phyloP scores from a whole-genome alignment of 2,888 invertebrate species.

The Crepidodera aurea region DNA sequence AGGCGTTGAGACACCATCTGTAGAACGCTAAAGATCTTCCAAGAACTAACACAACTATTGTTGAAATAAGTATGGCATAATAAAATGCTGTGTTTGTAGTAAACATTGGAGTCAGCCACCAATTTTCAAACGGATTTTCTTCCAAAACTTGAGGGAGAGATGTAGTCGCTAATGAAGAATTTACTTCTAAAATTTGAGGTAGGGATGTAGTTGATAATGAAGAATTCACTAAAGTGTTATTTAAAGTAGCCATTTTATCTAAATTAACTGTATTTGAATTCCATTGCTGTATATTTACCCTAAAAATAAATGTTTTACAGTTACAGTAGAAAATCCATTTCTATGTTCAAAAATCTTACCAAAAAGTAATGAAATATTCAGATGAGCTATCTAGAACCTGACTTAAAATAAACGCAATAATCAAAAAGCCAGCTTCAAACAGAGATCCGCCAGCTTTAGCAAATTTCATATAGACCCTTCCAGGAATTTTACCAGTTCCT shows the following conservation, averaged over 20 bases:
- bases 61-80: slow-evolving; percentile 20
- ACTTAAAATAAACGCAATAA: slow-evolving; percentile 55
- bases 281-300: slow-evolving; percentile 12
- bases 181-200: background rate
- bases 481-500: slow-evolving; percentile 65
- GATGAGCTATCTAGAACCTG: slow-evolving; percentile 71
- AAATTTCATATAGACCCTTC: slow-evolving; percentile 71
- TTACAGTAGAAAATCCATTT: background rate
- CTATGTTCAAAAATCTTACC: slow-evolving; percentile 62
- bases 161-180: background rate
- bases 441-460: slow-evolving; percentile 75
- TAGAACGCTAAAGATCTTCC: slow-evolving; percentile 65
- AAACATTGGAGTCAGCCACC: slow-evolving; percentile 23
- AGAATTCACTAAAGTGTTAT: background rate
- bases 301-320: background rate
- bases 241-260: background rate
- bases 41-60: slow-evolving; percentile 53
- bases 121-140: slow-evolving; percentile 1
- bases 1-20: slow-evolving; percentile 64
- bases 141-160: background rate
- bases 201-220: background rate
- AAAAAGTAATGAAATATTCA: slow-evolving; percentile 82
- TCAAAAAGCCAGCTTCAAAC: slow-evolving; percentile 58
- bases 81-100: slow-evolving; percentile 13
- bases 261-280: background rate